phyloP scores from a whole-genome alignment of 2,113 vertebrate genomes.

The Chaetorhynchus papuensis region DNA sequence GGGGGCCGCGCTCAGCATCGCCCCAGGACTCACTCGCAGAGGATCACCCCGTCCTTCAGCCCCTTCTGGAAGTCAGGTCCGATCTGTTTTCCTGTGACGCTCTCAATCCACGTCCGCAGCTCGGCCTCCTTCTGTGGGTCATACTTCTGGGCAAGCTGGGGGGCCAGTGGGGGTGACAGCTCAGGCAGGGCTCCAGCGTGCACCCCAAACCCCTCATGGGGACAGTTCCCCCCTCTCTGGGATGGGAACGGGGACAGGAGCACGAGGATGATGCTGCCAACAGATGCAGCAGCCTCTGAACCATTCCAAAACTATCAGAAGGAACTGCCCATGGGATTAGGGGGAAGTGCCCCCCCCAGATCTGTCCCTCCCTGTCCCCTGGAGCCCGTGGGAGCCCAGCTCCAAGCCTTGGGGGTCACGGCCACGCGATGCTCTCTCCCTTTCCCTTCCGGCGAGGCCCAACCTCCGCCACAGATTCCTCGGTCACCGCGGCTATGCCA shows the following conservation, averaged over 20 bases:
- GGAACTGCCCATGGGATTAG: rapidly evolving
- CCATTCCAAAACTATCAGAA: neutral
- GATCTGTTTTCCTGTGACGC: slow-evolving; percentile 77
- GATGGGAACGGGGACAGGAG: rapidly evolving
- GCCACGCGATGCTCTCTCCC: neutral
- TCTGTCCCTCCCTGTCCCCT: neutral
- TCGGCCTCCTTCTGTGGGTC: slow-evolving; percentile 88
- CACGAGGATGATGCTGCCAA: rapidly evolving
- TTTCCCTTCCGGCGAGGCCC: neutral
- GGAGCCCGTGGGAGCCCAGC: neutral
- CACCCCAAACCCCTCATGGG: neutral
- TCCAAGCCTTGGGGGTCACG: neutral
- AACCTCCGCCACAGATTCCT: slow-evolving; percentile 15
- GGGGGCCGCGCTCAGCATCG: rapidly evolving
- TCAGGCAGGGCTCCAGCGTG: rapidly evolving
- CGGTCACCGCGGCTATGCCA: slow-evolving; percentile 52
- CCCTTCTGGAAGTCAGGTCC: slow-evolving; percentile 92
- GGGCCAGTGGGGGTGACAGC: neutral
- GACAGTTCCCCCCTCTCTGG: no score
- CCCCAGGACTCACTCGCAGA: slow-evolving; percentile 86
- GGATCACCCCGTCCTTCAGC: slow-evolving; percentile 84
- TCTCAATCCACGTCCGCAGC: slow-evolving; percentile 88
- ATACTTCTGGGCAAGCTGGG: slow-evolving; percentile 91
- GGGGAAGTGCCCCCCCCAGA: neutral
- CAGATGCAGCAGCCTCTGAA: neutral